Evolutionary conservation across 2,888 invertebrate genomes (phyloP), one percentile per base, ranked within the genome.

Genomic region (Eurois occulta): DNA sequence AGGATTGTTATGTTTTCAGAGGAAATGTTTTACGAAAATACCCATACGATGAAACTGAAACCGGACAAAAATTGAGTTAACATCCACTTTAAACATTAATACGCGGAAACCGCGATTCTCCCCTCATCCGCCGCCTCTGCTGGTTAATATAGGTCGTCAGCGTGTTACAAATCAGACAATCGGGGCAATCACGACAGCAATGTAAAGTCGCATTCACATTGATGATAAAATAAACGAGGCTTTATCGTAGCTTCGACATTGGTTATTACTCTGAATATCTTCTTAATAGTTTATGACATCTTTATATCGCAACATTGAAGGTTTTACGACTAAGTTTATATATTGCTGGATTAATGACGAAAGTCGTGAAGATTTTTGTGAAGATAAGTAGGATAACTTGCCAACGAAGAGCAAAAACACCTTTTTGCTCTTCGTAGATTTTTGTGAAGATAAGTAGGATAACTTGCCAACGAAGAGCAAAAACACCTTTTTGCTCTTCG

Each of bases 81-180:
- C 60, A 52, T 41, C 18, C 38, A n/a, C 73, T 75, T 79, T 72
- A 66, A 38, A 43, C 70, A 72, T 72, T 65, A 77, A 68, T 74
- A 78, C 65, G 16, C 32, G 46, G 72, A 81, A 65, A 28, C 64
- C 55, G 62, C 24, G 32, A 24, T 69, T 64, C 68, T 71, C 55
- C 73, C 64, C 52, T 81, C 82, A 79, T 85, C 74, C 78, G 78
- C 48, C 58, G 58, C 58, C 16, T 28, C 58, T 28, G 58, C 5
- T 68, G 58, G 67, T 77, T 86, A 86, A 88, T 88, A 83, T 67
- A 35, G 86, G 86, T 83, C 83, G 84, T 87, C 85, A 82, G 72
- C 68, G 78, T 73, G 82, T 81, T 85, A 88, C 86, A 89, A 91
- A 91, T 91, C 84, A 87, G 69, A 65, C 81, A 88, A 89, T 90